Evolutionary conservation across 1,140 invertebrate genomes (phyloP), one percentile per base, ranked within the genome.

Genomic region (Stegodyphus dumicola): DNA sequence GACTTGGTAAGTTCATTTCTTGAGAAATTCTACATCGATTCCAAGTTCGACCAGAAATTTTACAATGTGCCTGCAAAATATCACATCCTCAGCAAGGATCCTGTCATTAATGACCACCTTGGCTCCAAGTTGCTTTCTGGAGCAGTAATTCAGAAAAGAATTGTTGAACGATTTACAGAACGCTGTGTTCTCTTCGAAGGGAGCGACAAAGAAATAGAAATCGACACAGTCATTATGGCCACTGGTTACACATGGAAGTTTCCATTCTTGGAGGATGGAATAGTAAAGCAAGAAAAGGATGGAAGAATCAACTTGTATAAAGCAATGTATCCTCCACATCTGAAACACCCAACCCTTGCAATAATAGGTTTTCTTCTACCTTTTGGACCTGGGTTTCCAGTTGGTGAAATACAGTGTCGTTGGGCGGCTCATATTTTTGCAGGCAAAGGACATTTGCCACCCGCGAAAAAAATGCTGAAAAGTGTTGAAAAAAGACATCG

Each of bases 301-400:
- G 91, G 92, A 80, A 80, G 88, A 33, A 89, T 92, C 7, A 86
- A 91, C 1, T 88, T 93, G 2, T 93, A 91, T 88, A 88, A 92
- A 79, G 90, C 89, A 84, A 89, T 92, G 69, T 93, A 91, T 71
- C 91, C 90, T 48, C 90, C 91, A 3, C 66, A 85, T 53, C 51
- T 51, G 33, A 65, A 77, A 48, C 89, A 89, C 77, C 9, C 83
- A 80, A 91, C 90, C 4, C 71, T 93, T 52, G 90, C 91, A n/a
- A 88, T 93, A 7, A 92, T 93, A 76, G 92, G 92, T 0, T 90
- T 91, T 54, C 87, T 92, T 73, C 92, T 92, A 88, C 91, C 92
- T 70, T 87, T 92, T 60, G 92, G 92, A 56, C 89, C 91, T 67
- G 89, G 93, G 18, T 90, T 92, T 86, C 92, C 92, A 10, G 90